Percentiles rank a stretch among this genome's conserved stretches.
Evolutionary conservation across 1,140 invertebrate genomes (phyloP).

Genomic region (Hylaeus anthracinus): DNA sequence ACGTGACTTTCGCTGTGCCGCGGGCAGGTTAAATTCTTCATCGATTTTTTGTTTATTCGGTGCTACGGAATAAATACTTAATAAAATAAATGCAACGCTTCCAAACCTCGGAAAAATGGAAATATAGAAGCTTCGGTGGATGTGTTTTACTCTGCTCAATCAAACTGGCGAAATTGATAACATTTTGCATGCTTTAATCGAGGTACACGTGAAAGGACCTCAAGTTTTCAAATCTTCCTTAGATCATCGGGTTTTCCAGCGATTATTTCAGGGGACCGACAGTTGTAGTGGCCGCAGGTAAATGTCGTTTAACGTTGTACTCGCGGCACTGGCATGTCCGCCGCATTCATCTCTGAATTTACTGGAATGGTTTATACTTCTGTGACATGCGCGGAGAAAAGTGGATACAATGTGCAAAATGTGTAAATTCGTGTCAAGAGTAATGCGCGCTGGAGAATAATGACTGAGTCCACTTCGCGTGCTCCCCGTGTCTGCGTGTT

Average conservation of each 20-base stretch:
- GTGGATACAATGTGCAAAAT: slow-evolving; percentile 47
- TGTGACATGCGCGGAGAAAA: slow-evolving; percentile 41
- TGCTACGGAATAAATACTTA: too few species aligned
- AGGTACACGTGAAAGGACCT: too few species aligned
- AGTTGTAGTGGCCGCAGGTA: background rate
- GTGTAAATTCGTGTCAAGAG: slow-evolving; percentile 49
- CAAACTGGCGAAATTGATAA: too few species aligned
- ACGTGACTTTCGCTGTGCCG: too few species aligned
- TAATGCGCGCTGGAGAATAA: slow-evolving; percentile 43
- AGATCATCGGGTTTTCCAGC: background rate
- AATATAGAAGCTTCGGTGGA: too few species aligned
- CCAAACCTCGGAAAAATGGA: too few species aligned
- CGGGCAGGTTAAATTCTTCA: too few species aligned
- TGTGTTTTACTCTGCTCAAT: too few species aligned
- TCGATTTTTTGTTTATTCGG: too few species aligned
- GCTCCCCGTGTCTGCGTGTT: slow-evolving; percentile 20
- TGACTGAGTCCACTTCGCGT: slow-evolving; percentile 35
- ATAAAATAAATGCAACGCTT: too few species aligned
- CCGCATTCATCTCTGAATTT: slow-evolving; percentile 43
- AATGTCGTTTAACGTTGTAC: slow-evolving; percentile 1
- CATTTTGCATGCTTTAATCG: too few species aligned
- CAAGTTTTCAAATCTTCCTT: too few species aligned
- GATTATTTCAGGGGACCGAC: background rate
- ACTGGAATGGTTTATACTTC: slow-evolving; percentile 41
- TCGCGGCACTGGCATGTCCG: background rate